phyloP scores from a whole-genome alignment of 35 echinoderm and acorn worm species.

The Apostichopus californicus region DNA sequence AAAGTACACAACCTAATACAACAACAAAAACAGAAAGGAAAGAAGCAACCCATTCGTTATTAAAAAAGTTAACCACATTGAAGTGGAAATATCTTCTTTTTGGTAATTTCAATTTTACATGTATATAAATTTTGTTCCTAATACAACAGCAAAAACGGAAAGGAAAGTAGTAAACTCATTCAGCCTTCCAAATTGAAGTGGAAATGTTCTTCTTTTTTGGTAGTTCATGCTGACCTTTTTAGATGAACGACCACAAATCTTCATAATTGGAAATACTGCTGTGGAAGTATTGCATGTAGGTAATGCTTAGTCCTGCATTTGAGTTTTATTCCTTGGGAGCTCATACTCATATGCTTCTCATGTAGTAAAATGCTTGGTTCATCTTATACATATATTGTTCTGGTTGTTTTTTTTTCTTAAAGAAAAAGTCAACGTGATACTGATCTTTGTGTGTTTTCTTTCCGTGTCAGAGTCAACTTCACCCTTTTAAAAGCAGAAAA shows the following conservation, averaged over 20 bases:
- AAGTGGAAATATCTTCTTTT: neutral
- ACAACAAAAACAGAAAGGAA: conserved; percentile 7
- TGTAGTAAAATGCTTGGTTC: neutral
- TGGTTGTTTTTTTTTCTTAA: neutral
- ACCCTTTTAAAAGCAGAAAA: neutral
- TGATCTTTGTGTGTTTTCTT: neutral
- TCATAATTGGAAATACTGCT: neutral
- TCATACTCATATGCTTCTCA: neutral
- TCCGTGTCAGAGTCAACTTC: neutral
- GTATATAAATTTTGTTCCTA: conserved; percentile 1
- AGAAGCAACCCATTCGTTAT: neutral
- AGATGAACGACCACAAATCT: neutral
- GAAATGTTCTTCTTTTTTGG: too few relatives aligned
- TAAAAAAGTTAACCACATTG: neutral
- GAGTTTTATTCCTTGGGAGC: neutral
- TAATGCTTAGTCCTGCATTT: too few relatives aligned
- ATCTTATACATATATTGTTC: neutral
- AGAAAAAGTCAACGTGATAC: too few relatives aligned
- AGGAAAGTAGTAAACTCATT: too few relatives aligned
- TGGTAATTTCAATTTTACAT: too few relatives aligned
- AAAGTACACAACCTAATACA: conserved; percentile 39
- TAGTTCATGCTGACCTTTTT: neutral
- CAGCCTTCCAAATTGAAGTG: too few relatives aligned
- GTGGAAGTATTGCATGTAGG: neutral
- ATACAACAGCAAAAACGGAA: too few relatives aligned